Base-by-base conservation (phyloP, 2,113 vertebrate species). In the Clarias batrachus region DNA sequence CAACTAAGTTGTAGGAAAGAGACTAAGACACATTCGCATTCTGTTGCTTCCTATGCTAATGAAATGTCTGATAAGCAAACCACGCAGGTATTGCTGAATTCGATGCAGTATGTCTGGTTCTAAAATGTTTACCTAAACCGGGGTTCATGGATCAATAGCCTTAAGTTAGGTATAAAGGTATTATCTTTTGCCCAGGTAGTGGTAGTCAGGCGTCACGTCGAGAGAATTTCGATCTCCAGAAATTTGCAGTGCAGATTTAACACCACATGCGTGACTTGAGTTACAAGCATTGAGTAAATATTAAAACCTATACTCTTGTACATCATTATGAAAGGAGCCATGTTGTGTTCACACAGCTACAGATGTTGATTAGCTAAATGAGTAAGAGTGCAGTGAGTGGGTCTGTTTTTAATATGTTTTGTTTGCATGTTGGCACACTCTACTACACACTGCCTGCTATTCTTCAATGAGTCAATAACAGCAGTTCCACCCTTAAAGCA, bases 131-230 rank as follows among this genome's bases (percentile, higher is more conserved):
- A 81, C 41, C 77, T 62, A 81, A 86, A 81, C 54, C n/a, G 3
- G 52, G 30, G 27, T 12, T 30, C 17, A 14, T 65, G 68, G n/a
- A 82, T 82, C 85, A 70, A 52, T 52, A 71, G 79, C 68, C 37
- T 86, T 74, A 74, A 82, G 79, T 82, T 56, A 13, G 85, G 41
- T 63, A 82, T 41, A 86, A 86, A 74, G 41, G 59, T 76, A 54
- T 63, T 74, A 86, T 76, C 66, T 81, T 81, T 86, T 48, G 41
- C n/a, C 79, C 48, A 76, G 57, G 83, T 76, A 85, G 83, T 33
- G 65, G 78, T 73, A 62, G 54, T 81, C 66, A 81, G 79, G 85
- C 66, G 62, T 85, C 74, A 85, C 57, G 74, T 68, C 74, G 78
- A 81, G 66, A 52, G 41, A 70, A 65, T 82, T 82, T 86, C 68